A percentile compares a stretch with the other conserved stretches of the same genome.
phyloP scores from a whole-genome alignment of 1,140 invertebrate genomes.

The Chymomyza costata region DNA sequence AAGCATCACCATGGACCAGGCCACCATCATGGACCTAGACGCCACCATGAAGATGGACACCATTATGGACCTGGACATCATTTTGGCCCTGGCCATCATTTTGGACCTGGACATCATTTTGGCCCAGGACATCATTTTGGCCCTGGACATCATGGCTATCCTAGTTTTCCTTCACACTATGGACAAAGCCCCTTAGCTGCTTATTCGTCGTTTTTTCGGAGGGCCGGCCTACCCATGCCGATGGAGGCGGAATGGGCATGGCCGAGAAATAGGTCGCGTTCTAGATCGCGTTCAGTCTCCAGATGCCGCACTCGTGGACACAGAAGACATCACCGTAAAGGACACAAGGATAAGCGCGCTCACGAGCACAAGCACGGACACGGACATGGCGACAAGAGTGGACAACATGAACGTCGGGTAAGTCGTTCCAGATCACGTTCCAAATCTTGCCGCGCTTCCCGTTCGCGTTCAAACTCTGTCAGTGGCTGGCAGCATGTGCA shows the following conservation, averaged over 20 bases:
- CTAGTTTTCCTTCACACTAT: conserved; percentile 9
- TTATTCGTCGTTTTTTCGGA: conserved; percentile 51
- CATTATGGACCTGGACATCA: conserved; percentile 2
- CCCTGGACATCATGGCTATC: conserved; percentile 15
- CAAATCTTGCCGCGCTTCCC: conserved; percentile 12
- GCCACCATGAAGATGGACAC: conserved; percentile 2
- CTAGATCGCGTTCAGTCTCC: conserved; percentile 25
- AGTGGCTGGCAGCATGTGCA: conserved; percentile 20
- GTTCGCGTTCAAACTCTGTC: conserved; percentile 16
- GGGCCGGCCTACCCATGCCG: conserved; percentile 49
- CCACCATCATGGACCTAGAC: no score
- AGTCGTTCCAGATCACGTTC: conserved; percentile 24
- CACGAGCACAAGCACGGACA: conserved; percentile 32
- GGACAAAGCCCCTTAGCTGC: conserved; percentile 9
- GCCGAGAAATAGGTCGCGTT: conserved; percentile 21
- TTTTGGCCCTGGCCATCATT: neutral
- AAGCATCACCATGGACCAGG: neutral
- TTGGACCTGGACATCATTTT: conserved; percentile 12
- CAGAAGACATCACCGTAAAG: conserved; percentile 21
- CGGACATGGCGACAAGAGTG: conserved; percentile 44
- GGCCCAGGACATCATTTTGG: conserved; percentile 26
- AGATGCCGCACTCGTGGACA: conserved; percentile 12
- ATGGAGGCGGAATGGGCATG: conserved; percentile 25
- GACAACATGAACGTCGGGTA: conserved; percentile 38
- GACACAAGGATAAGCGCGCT: conserved; percentile 16